Base-by-base conservation (phyloP, 2,797 vertebrate species). In the Sorex maritimensis region DNA sequence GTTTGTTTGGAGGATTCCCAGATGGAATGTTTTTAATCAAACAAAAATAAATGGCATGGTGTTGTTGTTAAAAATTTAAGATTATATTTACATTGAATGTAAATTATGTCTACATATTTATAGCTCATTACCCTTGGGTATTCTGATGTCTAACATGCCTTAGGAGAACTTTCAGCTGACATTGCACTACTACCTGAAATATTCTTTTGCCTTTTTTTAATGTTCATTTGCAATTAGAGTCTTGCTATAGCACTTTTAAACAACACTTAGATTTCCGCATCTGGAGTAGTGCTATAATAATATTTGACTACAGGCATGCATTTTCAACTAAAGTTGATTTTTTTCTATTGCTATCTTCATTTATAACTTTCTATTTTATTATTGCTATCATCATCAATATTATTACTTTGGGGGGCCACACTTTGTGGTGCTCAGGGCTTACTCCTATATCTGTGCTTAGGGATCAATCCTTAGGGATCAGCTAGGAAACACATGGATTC, bases 51-150 rank as follows among this genome's bases (percentile, higher is more conserved):
- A 38, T 46, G 77, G 0, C 30, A 13, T 72, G 2, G 52, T 17
- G 38, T 30, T 23, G 75, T 30, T 69, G 30, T 72, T 85, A 82
- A 92, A 82, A 79, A 8, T 75, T 95, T 87, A 82, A 75, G 28
- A 23, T 46, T 80, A 38, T 44, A 65, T 88, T 81, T 91, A 49
- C 24, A 86, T 75, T 73, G 44, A 79, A 80, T 74, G n/a, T 58
- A 91, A 90, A 91, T 63, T 69, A 80, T 75, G 13, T 8, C 72
- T 89, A 44, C 58, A 23, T 90, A 94, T 94, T 88, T 91, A 85
- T 91, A 65, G 67, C 46, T 80, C 41, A 77, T 94, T 85, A 75
- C 41, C 71, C 91, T 89, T 94, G 92, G 6, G 2, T 1, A 3
- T 24, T 14, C 38, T 78, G 23, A n/a, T 21, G 30, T 8, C n/a